Percentiles rank a stretch among this genome's conserved stretches.
phyloP scores from a whole-genome alignment of 2,113 vertebrate species.

The Daphoenositta chrysoptera region DNA sequence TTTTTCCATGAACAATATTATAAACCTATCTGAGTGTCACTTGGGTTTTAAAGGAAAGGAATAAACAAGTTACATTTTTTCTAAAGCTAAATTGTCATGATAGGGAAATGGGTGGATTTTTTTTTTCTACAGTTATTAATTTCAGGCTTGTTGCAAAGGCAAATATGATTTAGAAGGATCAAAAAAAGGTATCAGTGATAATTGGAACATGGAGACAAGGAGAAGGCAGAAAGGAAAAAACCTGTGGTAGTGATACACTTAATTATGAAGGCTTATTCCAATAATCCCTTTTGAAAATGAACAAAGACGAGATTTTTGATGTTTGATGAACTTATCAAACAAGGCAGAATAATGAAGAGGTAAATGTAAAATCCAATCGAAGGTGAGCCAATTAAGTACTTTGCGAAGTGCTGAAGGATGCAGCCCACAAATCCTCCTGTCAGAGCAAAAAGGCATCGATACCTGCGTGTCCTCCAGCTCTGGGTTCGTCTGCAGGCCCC shows the following conservation, averaged over 20 bases:
- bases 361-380: constrained; percentile 39
- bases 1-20: neutral
- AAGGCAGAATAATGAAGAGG: constrained; percentile 61
- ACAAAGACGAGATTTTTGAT: constrained; percentile 62
- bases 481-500: neutral
- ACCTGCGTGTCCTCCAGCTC: neutral
- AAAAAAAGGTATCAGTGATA: constrained; percentile 61
- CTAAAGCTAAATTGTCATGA: neutral
- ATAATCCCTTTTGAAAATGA: constrained; percentile 66
- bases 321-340: constrained; percentile 69
- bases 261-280: constrained; percentile 61
- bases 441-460: neutral
- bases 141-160: constrained; percentile 50
- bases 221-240: neutral
- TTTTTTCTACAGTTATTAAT: constrained; percentile 51
- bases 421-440: constrained; percentile 24
- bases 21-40: neutral
- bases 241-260: constrained; percentile 54
- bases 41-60: constrained; percentile 5
- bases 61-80: constrained; percentile 20
- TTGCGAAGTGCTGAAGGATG: constrained; percentile 17
- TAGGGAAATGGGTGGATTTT: neutral
- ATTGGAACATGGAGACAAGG: constrained; percentile 54
- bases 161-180: constrained; percentile 67
- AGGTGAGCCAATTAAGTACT: constrained; percentile 62